Conservation (phyloP, 2,888 invertebrate species). For the Chironomus tentans region DNA sequence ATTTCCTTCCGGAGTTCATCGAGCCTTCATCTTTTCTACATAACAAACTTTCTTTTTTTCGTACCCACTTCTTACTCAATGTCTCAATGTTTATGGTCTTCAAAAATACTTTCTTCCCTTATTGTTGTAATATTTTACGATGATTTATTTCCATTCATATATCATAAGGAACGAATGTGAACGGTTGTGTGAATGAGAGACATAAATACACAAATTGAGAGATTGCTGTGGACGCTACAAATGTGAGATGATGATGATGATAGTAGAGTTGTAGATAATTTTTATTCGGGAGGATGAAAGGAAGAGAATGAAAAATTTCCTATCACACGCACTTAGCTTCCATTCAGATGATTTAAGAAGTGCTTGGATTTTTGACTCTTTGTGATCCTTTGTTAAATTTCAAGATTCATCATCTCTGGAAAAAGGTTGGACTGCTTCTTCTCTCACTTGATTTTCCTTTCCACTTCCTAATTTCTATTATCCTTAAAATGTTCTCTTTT, state of each 20-base stretch:
- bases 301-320: neutral
- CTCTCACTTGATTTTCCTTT: neutral
- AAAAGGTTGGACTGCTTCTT: too few relatives aligned
- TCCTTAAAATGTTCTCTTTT: too few relatives aligned
- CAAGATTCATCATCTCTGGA: neutral
- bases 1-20: constrained; percentile 15
- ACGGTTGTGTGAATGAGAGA: neutral
- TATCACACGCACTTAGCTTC: neutral
- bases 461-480: too few relatives aligned
- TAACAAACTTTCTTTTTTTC: neutral
- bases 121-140: too few relatives aligned
- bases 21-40: neutral
- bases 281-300: neutral
- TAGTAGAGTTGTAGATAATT: neutral
- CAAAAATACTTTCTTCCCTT: too few relatives aligned
- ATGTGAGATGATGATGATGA: neutral
- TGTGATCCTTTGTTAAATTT: neutral
- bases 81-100: too few relatives aligned
- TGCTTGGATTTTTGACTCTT: neutral
- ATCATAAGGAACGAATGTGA: too few relatives aligned
- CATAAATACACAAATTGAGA: neutral
- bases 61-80: neutral
- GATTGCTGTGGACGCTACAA: neutral
- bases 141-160: too few relatives aligned
- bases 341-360: neutral